Evolutionary conservation across 2,113 vertebrate species (phyloP), one percentile per base, ranked within the genome.

Genomic region (Toxotes jaculatrix): DNA sequence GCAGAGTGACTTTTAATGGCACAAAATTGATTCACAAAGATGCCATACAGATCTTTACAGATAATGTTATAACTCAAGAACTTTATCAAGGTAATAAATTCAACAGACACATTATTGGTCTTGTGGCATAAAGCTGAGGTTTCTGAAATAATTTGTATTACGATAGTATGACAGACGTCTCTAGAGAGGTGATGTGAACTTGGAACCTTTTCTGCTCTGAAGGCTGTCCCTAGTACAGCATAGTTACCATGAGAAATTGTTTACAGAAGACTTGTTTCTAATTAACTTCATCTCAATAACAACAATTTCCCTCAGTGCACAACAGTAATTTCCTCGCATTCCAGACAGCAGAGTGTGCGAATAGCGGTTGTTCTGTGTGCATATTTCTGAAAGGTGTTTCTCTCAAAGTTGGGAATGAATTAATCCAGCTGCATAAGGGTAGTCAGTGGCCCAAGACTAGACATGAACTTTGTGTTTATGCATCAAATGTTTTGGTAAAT

Each of bases 1-100:
- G 68, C 70, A 85, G 84, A 84, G 68, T 85, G 78, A 91, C 89
- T 86, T 93, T 92, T 91, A 92, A 92, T 85, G 85, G 87, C 85
- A 83, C 36, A 86, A 63, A 82, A 91, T 92, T 87, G 87, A 91
- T 93, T 90, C 21, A 56, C 72, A 21, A 67, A 86, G 83, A 88
- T 49, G 57, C 60, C 59, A 74, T 61, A 74, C 68, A 79, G 84
- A 84, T 89, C 63, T 81, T 76, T 70, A 53, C 36, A 84, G 84
- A 91, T 91, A 81, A 81, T 21, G 63, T 65, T 77, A 59, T 38
- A 79, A 74, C 42, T 80, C n/a, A 34, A 60, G 45, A 92, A 86
- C 56, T 83, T 79, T 60, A 76, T 64, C 61, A 82, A 74, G 55
- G 61, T 74, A 86, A 81, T 80, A 74, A 40, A 87, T 89, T 88